Evolutionary conservation across 1,140 invertebrate species (phyloP).

Genomic region (Wiebesia pumilae): DNA sequence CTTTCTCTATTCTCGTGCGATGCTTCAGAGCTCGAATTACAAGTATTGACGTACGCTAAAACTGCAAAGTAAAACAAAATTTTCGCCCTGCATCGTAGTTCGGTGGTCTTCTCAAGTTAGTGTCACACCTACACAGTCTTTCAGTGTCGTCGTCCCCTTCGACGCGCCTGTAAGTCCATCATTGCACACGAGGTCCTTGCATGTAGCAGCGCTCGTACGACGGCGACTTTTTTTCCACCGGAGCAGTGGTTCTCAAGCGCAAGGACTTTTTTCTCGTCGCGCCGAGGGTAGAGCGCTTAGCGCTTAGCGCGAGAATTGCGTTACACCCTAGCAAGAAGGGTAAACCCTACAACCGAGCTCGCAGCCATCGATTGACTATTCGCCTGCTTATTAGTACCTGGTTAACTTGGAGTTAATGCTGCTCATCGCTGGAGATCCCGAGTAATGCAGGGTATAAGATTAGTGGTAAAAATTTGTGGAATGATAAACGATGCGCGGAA

Average conservation of each 20-base stretch:
- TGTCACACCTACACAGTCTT: constrained; percentile 56
- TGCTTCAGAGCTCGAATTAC: neutral
- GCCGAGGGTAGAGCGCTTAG: no score
- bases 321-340: neutral
- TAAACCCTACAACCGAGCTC: neutral
- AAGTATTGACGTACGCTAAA: neutral
- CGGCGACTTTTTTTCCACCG: neutral
- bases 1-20: neutral
- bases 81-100: neutral
- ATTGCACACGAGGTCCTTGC: neutral
- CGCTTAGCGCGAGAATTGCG: neutral
- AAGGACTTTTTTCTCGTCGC: neutral
- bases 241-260: neutral
- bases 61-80: neutral
- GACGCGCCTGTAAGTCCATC: constrained; percentile 45
- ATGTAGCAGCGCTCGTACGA: no score
- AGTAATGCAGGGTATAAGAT: no score
- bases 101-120: constrained; percentile 69
- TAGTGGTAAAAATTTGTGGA: no score
- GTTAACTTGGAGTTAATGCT: no score
- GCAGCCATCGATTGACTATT: neutral
- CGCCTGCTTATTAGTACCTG: no score
- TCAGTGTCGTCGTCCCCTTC: constrained; percentile 63
- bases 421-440: no score
- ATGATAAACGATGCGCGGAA: no score